Evolutionary conservation across 2,888 invertebrate genomes (phyloP).

Genomic region (Tigriopus californicus): DNA sequence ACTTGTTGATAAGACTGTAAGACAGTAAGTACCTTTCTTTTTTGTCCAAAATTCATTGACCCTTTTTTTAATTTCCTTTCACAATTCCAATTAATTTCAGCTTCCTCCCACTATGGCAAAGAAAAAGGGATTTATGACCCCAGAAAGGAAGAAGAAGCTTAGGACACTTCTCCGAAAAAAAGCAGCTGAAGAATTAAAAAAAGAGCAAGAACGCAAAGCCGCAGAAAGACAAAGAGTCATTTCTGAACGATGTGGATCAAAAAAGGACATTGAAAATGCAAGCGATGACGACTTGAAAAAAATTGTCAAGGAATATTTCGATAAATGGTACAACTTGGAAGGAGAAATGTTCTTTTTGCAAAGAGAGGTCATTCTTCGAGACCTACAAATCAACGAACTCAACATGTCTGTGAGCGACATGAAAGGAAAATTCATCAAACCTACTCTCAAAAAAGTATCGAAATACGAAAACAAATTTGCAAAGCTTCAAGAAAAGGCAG

Average conservation of each 20-base stretch:
- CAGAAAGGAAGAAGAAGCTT: conserved; percentile 99
- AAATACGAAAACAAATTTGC: conserved; percentile 99
- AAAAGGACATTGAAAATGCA: conserved; percentile 73
- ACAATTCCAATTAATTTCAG: no score
- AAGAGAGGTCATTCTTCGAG: conserved; percentile 97
- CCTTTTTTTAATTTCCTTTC: no score
- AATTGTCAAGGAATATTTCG: conserved; percentile 88
- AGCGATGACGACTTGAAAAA: conserved; percentile 81
- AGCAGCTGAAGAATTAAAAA: conserved; percentile 98
- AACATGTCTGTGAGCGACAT: conserved; percentile 99
- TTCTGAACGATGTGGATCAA: conserved; percentile 79
- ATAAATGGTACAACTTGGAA: conserved; percentile 92
- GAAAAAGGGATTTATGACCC: conserved; percentile 99
- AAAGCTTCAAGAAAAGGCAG: conserved; percentile 91
- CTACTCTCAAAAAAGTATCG: conserved; percentile 97
- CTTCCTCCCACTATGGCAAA: conserved; percentile 15
- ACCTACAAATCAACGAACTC: conserved; percentile 95
- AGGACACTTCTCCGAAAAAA: conserved; percentile 99
- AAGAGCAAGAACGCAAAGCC: conserved; percentile 96
- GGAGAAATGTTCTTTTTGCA: conserved; percentile 99
- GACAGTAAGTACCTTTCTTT: no score
- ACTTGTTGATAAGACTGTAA: no score
- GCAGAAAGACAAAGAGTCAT: conserved; percentile 94
- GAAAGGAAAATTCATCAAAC: conserved; percentile 99
- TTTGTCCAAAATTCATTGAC: no score